Evolutionary conservation across 2,888 invertebrate genomes (phyloP).

Genomic region (Rhagium mordax): DNA sequence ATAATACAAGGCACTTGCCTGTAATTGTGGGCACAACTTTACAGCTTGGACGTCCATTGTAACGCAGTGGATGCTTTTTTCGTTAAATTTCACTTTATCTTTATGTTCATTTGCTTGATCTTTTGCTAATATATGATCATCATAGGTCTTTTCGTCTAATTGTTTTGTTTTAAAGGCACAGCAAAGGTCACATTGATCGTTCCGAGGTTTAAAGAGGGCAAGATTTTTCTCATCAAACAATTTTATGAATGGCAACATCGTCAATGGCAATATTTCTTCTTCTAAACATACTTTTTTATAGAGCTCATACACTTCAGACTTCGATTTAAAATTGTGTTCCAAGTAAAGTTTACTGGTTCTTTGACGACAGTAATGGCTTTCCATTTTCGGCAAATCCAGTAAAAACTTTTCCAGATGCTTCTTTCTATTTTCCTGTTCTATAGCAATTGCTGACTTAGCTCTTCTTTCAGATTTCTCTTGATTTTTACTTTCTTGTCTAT

Average conservation of each 20-base stretch:
- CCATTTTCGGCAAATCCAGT: background rate
- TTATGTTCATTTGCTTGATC: background rate
- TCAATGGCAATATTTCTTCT: background rate
- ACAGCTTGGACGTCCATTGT: background rate
- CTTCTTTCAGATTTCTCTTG: background rate
- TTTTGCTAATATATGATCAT: constrained; percentile 1
- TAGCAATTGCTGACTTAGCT: background rate
- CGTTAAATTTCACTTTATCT: background rate
- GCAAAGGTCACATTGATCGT: background rate
- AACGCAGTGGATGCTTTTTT: background rate
- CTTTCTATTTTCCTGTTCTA: background rate
- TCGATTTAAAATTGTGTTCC: background rate
- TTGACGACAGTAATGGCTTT: background rate
- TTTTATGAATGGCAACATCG: background rate
- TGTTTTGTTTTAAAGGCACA: constrained; percentile 4
- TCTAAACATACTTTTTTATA: constrained; percentile 3
- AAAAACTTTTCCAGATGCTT: background rate
- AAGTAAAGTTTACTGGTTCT: background rate
- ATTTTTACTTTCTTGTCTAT: background rate
- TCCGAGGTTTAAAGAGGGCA: background rate
- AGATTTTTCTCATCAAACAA: constrained; percentile 1
- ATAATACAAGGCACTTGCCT: background rate
- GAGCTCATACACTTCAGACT: background rate
- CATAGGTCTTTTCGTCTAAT: background rate
- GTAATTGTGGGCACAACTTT: background rate